Base-by-base conservation (phyloP, 2,797 vertebrate species). In the Urosaurus nigricauda region DNA sequence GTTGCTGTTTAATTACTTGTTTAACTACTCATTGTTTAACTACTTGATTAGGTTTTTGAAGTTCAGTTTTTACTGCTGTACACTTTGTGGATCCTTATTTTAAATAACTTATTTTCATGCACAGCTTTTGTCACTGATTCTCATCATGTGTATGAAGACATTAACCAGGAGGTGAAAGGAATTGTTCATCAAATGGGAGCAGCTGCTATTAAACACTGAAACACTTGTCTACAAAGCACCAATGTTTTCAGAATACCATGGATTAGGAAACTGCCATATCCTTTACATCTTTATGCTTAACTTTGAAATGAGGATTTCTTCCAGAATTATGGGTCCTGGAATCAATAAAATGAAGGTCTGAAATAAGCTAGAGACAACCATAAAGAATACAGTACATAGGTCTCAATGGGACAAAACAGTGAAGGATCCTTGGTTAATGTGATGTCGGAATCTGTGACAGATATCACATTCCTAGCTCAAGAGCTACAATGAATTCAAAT, bases 111-210 rank as follows among this genome's bases (percentile, higher is more conserved):
- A 24, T 79, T 91, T 92, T 24, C 83, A 92, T 92, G 16, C 17
- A 7, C 0, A 0, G 11, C 51, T 19, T 21, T 5, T 14, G 29
- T 0, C 0, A 0, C 37, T 24, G 40, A n/a, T 1, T 0, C 13
- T 17, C 86, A 94, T 0, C 97, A 98, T 0, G 97, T 98, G 88
- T 98, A 99, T 0, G 98, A 98, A 95, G 84, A 73, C 2, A 5
- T 98, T 35, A 86, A 96, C 0, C 96, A 90, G 0, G 1, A 89
- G 5, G 6, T 97, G 32, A 92, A 43, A 65, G 93, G 87, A 14
- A 84, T 95, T 40, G 32, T 96, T 75, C 93, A 84, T 75, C 90
- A 29, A 7, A 86, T 91, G 8, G 91, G 96, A 43, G 95, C 97
- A 56, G 85, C 88, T 2, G 0, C 93, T 40, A n/a, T 90, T 80